Base-by-base conservation (phyloP, 2,797 vertebrate species). In the Sebastiscus tertius region DNA sequence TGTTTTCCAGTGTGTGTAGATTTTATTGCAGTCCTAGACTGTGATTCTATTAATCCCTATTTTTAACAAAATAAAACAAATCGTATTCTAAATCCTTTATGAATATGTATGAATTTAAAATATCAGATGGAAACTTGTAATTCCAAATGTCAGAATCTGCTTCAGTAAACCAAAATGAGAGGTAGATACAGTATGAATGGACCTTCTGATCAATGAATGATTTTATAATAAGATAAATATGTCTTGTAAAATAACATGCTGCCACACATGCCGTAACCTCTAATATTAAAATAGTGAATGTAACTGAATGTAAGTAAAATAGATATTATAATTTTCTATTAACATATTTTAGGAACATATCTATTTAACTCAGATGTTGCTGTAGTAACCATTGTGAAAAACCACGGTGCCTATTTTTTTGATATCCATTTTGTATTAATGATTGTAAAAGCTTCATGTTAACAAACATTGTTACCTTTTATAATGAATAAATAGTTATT, bases 401-500 rank as follows among this genome's bases (percentile, higher is more conserved):
- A 36, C 78, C 71, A 59, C 46, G 46, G 79, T 89, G 85, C 82
- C 85, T 89, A 91, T 87, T 85, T 77, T 34, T 83, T 75, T 88
- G 55, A 87, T 90, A 92, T 88, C 77, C 20, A 26, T 90, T 81
- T 84, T 93, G 87, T 90, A 88, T 79, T 83, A 89, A 85, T 89
- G 61, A 83, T 80, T 93, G 82, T 88, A 89, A 82, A 86, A 72
- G 59, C 29, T 70, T 87, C 75, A 85, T 94, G 88, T 89, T 88
- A 85, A 90, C 81, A 82, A 24, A 81, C 68, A 76, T 85, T 94
- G 86, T 93, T 89, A 88, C 26, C 66, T 80, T 90, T 88, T 87
- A 79, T 69, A 94, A 96, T 95, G 96, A 96, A 96, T 4, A 91
- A 75, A 75, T 31, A 70, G 26, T 73, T 79, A 69, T 60, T 72